A percentile compares a stretch with the other conserved stretches of the same genome.
These are phyloP conservation scores for Oreohelix idahoensis DNA, from an alignment of 1,140 invertebrate genomes.

Conservation along the genomic window DNA sequence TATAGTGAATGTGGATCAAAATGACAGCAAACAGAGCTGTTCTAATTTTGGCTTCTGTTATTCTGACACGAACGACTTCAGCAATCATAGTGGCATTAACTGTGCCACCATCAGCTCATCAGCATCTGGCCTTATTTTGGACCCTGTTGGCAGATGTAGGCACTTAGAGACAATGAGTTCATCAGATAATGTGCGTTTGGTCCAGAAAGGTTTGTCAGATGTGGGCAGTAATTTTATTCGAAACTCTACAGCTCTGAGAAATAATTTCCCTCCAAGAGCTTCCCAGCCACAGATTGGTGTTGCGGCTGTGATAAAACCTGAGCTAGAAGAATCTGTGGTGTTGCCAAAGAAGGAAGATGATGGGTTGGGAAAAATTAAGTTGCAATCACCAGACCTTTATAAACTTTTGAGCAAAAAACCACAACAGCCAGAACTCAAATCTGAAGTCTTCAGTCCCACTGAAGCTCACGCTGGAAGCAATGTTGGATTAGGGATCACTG, in stretches of 20 bases:
- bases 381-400: not conserved
- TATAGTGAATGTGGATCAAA: slow-evolving; percentile 14
- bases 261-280: slow-evolving; percentile 10
- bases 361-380: not conserved
- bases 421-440: not conserved
- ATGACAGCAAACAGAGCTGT: slow-evolving; percentile 9
- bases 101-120: not conserved
- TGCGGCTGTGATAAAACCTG: slow-evolving; percentile 15
- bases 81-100: not conserved
- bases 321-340: not conserved
- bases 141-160: too few species aligned
- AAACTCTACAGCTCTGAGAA: not conserved
- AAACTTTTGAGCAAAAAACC: not conserved
- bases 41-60: not conserved
- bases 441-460: not conserved
- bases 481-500: not conserved
- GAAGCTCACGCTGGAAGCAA: not conserved
- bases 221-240: not conserved
- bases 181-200: not conserved
- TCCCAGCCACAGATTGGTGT: slow-evolving; percentile 22
- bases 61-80: not conserved
- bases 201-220: not conserved
- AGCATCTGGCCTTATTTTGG: not conserved
- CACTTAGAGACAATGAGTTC: not conserved
- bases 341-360: not conserved